Evolutionary conservation across 2,113 vertebrate species (phyloP).

Genomic region (Bostrychus sinensis): DNA sequence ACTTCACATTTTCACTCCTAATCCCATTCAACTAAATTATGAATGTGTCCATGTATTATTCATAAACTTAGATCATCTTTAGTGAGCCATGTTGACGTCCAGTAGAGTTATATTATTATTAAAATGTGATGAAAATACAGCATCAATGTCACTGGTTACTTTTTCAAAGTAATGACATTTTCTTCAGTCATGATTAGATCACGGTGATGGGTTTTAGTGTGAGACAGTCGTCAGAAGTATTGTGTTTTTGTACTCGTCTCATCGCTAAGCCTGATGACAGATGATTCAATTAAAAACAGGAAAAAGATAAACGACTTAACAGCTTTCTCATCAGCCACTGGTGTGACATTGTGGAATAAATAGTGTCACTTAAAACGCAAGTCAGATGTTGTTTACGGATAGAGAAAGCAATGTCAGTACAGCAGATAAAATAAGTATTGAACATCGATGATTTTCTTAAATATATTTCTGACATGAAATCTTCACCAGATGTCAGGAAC

Average conservation of each 20-base stretch:
- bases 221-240: too few species aligned
- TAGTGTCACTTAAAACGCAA: not conserved
- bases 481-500: too few species aligned
- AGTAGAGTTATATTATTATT: not conserved
- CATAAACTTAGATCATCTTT: conserved; percentile 37
- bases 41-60: conserved; percentile 49
- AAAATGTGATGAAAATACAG: not conserved
- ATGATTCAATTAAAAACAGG: not conserved
- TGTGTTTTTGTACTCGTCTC: conserved; percentile 12
- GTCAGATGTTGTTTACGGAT: not conserved
- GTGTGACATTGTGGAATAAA: not conserved
- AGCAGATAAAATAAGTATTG: too few species aligned
- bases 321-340: not conserved
- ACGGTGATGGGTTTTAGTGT: too few species aligned
- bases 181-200: too few species aligned
- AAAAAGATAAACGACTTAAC: not conserved
- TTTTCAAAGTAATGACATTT: too few species aligned
- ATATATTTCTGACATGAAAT: too few species aligned
- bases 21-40: conserved; percentile 43
- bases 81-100: conserved; percentile 1
- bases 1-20: conserved; percentile 19
- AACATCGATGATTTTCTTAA: too few species aligned
- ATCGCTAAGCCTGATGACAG: not conserved
- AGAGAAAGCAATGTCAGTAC: too few species aligned
- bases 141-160: conserved; percentile 1